A percentile compares a stretch with the other conserved stretches of the same genome.
These are phyloP conservation scores for Urocyon cinereoargenteus DNA, from an alignment of 2,797 vertebrate genomes.

Conservation along the genomic window DNA sequence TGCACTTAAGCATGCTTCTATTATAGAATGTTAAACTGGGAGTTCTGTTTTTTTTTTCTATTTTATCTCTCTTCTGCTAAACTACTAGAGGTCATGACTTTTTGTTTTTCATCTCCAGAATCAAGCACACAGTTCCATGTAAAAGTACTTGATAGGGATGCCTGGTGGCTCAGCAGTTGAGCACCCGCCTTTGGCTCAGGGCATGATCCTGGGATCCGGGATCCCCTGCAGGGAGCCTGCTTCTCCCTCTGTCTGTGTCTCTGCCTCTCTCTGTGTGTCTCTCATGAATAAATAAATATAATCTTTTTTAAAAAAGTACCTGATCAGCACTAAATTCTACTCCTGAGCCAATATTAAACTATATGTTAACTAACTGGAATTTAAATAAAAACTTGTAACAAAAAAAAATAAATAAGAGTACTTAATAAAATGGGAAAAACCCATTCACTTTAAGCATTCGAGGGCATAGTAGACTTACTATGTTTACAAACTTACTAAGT, in stretches of 20 bases:
- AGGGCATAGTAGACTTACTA: neutral
- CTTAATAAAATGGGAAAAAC: neutral
- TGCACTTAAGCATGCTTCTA: neutral
- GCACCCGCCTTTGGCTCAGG: too few relatives aligned
- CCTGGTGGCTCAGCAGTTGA: too few relatives aligned
- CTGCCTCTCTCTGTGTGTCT: too few relatives aligned
- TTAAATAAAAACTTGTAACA: neutral
- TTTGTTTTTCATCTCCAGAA: neutral
- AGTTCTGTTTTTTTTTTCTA: slow-evolving; percentile 17
- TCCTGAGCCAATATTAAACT: neutral
- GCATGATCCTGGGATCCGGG: too few relatives aligned
- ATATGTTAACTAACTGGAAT: neutral
- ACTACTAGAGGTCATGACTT: neutral
- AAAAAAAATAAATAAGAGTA: neutral
- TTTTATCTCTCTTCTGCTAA: neutral
- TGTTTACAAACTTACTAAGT: neutral
- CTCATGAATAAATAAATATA: too few relatives aligned
- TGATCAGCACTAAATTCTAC: neutral
- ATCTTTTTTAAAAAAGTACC: neutral
- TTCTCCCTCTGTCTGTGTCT: too few relatives aligned
- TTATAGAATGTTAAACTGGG: neutral
- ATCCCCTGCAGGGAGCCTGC: too few relatives aligned
- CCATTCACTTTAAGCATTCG: neutral
- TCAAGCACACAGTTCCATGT: neutral
- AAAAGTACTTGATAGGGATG: neutral